Conservation (phyloP, 2,888 invertebrate genomes). For the Sarcophaga subvicina region DNA sequence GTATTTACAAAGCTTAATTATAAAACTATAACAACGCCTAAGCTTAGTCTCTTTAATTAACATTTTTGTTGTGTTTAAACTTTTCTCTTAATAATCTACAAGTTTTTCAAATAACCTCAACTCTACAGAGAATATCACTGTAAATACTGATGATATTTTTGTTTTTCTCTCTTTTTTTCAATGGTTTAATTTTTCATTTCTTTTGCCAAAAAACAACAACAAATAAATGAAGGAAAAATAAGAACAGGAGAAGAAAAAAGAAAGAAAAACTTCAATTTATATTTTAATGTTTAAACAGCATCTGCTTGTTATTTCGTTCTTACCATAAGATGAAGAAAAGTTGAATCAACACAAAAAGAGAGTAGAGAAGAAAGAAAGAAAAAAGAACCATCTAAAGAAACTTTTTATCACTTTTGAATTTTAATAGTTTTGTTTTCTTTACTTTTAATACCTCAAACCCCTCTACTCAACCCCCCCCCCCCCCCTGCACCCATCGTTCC, state of each 20-base stretch:
- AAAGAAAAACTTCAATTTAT: slow-evolving; percentile 19
- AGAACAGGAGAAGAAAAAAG: background rate
- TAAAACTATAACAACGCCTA: too few species aligned
- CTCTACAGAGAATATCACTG: too few species aligned
- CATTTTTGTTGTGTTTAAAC: too few species aligned
- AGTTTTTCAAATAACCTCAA: too few species aligned
- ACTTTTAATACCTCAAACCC: background rate
- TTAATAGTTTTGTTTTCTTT: slow-evolving; percentile 26
- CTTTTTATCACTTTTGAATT: slow-evolving; percentile 45
- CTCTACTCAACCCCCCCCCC: background rate
- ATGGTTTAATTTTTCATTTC: slow-evolving; percentile 9
- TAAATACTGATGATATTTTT: background rate
- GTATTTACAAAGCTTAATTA: too few species aligned
- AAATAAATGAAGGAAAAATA: background rate
- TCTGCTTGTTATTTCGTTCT: slow-evolving; percentile 14
- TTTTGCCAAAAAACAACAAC: slow-evolving; percentile 1
- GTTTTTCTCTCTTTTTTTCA: background rate
- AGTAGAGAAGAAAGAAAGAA: background rate
- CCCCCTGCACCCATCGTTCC: background rate
- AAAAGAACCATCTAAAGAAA: background rate
- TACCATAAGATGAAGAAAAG: background rate
- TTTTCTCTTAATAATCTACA: too few species aligned
- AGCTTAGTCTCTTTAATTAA: too few species aligned
- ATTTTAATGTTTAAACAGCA: slow-evolving; percentile 40
- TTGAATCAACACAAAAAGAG: background rate